Evolutionary conservation across 2,113 vertebrate species (phyloP), one percentile per base, ranked within the genome.

Genomic region (Malurus cyaneus): DNA sequence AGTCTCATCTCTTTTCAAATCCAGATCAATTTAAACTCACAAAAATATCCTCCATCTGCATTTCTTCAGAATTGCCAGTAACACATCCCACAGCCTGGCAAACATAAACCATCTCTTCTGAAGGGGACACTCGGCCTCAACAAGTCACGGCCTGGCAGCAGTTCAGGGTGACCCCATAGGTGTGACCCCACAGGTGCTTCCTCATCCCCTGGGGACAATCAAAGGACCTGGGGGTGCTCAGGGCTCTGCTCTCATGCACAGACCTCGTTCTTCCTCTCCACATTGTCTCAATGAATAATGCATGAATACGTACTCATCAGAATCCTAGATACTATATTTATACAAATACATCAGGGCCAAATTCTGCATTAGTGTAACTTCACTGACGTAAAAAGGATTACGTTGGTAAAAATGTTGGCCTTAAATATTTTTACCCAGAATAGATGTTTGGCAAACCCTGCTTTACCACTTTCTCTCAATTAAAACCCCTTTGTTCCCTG

Each of bases 251-350:
- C 13, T 52, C 82, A 1, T 13, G 47, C 26, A 18, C 67, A 70
- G 56, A 54, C 26, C 46, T 71, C 1, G 0, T 67, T 92, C 57
- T 49, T 77, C 62, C 61, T 88, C 86, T 50, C 65, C 46, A 53
- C 6, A 2, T 86, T 56, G 26, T 59, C 65, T 52, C 69, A 26
- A 65, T 93, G 89, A 95, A 94, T 95, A 91, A 94, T 91, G 69
- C 73, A 93, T 70, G 67, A 95, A 83, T 31, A 83, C 3, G 1
- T 2, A 2, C 72, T 80, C 92, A 91, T 67, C 91, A 49, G 16
- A 59, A 81, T 82, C 65, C 74, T 39, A 57, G 78, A 85, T 82
- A 41, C 87, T 94, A 72, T 92, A 94, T 93, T 94, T 96, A 29
- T 61, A 89, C 24, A 49, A 69, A 81, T 57, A 42, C 73, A 89